Conservation (phyloP, 2,797 vertebrate genomes). For the Capromys pilorides region DNA sequence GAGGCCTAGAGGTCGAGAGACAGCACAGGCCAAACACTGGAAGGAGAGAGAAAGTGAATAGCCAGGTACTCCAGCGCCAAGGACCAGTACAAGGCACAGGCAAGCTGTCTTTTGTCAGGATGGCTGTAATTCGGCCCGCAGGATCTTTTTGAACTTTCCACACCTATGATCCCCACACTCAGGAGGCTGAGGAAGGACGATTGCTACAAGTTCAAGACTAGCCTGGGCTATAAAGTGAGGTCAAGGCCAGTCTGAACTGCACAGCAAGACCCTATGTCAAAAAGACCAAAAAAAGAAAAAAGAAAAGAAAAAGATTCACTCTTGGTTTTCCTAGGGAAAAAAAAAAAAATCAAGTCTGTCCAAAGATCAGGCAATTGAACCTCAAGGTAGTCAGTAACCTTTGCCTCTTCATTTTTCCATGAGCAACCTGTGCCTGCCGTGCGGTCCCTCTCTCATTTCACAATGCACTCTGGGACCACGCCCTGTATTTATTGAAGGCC, state of each 20-base stretch:
- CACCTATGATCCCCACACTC: background rate
- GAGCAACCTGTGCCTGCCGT: constrained; percentile 31
- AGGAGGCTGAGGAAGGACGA: background rate
- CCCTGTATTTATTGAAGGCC: constrained; percentile 68
- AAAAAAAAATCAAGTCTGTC: constrained; percentile 52
- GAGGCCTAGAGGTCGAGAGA: background rate
- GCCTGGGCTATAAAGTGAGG: background rate
- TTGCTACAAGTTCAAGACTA: background rate
- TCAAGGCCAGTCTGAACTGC: background rate
- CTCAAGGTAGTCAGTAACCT: constrained; percentile 68
- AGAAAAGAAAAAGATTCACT: background rate
- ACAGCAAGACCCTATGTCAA: background rate
- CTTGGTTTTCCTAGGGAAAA: constrained; percentile 27
- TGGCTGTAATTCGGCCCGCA: background rate
- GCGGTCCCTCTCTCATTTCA: constrained; percentile 46
- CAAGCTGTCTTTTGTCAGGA: background rate
- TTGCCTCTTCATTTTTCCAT: constrained; percentile 77
- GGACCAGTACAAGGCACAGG: background rate
- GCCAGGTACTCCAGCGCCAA: background rate
- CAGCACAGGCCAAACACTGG: background rate
- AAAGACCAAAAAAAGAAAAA: background rate
- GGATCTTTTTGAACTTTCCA: background rate
- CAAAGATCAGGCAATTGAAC: constrained; percentile 75
- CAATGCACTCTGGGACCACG: constrained; percentile 69
- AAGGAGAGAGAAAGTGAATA: background rate